Evolutionary conservation across 92 coral and sea anemone species (phyloP), one percentile per base, ranked within the genome.

Genomic region (Virgularia gustaviana): DNA sequence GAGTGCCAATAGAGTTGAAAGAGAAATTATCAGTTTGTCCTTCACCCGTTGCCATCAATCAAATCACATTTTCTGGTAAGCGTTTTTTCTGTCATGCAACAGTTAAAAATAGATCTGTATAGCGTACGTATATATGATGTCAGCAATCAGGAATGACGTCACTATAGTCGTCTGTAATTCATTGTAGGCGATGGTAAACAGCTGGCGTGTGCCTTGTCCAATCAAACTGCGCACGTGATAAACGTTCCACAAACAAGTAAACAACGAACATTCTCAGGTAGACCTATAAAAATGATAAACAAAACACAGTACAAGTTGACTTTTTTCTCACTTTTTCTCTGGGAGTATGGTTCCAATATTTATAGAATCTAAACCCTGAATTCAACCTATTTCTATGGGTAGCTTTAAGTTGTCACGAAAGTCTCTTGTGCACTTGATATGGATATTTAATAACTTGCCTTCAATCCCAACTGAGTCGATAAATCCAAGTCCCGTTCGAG

Each of bases 151-250:
- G n/a, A n/a, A n/a, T n/a, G 51, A 4, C 3, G 25, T 55, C 31
- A 4, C 36, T 15, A 55, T 55, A 13, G 8, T 27, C 5, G 25
- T 56, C 32, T 61, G 20, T 19, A 8, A 6, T 60, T 20, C 22
- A 29, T 6, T 16, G 18, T 65, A 87, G 90, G 85, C 3, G 72
- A 78, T 65, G 97, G 97, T 42, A 85, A 72, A 52, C 89, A 88
- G 10, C 39, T 88, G 12, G 97, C 90, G 6, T 88, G 97, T 76
- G 96, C 96, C 19, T 59, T 88, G 70, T 84, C 92, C 20, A 86
- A 91, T 78, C 89, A 89, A 66, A 88, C 80, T 70, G 97, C 91
- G 44, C 96, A 88, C 65, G 79, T 91, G 34, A 31, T 88, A 13
- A 75, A 90, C 57, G 22, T 85, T 6, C 96, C 96, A 16, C 70